Evolutionary conservation across 2,888 invertebrate species (phyloP).

Genomic region (Volucella inflata): DNA sequence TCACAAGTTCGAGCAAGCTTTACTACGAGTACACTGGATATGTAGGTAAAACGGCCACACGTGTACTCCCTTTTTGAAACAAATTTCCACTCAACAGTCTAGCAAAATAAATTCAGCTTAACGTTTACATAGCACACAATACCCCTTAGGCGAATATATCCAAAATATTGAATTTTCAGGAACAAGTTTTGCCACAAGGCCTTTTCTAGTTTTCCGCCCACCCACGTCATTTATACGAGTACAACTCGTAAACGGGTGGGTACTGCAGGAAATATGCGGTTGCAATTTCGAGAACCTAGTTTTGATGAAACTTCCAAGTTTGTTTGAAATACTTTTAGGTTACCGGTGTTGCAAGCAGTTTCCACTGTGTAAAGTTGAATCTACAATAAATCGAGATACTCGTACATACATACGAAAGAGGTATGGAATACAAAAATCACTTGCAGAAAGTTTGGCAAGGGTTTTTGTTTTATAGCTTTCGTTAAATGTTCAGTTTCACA

Average conservation of each 20-base stretch:
- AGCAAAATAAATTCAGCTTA: conserved; percentile 48
- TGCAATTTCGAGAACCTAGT: conserved; percentile 65
- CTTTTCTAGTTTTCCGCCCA: conserved; percentile 5
- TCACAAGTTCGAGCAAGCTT: neutral
- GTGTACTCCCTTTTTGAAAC: conserved; percentile 1
- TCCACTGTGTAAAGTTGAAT: conserved; percentile 19
- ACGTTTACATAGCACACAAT: conserved; percentile 40
- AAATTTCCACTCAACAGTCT: neutral
- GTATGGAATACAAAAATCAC: conserved; percentile 9
- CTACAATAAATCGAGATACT: conserved; percentile 34
- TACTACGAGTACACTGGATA: conserved; percentile 13
- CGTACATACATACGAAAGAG: neutral
- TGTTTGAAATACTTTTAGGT: conserved; percentile 36
- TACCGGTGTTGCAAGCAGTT: conserved; percentile 19
- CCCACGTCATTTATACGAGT: neutral
- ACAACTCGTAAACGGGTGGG: conserved; percentile 42
- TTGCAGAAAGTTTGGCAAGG: conserved; percentile 28
- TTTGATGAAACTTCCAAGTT: conserved; percentile 54
- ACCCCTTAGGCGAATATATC: conserved; percentile 26
- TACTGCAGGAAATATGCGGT: conserved; percentile 70
- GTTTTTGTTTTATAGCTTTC: conserved; percentile 22
- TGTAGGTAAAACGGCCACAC: neutral
- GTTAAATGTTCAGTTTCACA: conserved; percentile 43
- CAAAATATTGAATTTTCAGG: conserved; percentile 59
- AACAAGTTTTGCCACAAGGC: conserved; percentile 60